These are phyloP conservation scores for Pangasianodon hypophthalmus DNA, from an alignment of 2,113 vertebrate species.

Conservation along the genomic window DNA sequence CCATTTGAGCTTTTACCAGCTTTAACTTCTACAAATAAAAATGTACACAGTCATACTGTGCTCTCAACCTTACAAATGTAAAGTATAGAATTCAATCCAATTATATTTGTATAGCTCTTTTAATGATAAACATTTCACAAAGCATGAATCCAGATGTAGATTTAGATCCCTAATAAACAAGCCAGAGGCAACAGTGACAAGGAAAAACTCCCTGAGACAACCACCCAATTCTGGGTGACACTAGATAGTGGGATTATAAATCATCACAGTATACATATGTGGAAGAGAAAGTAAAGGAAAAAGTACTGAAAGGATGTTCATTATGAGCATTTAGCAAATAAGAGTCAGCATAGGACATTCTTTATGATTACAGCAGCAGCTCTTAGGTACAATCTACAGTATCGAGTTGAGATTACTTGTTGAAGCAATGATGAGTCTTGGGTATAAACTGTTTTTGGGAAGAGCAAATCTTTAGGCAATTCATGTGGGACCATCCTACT, in stretches of 20 bases:
- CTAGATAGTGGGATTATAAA: not conserved
- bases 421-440: not conserved
- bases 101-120: not conserved
- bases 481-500: not conserved
- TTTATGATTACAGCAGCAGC: not conserved
- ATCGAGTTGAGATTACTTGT: not conserved
- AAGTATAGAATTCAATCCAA: not conserved
- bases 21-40: slow-evolving; percentile 1
- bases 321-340: not conserved
- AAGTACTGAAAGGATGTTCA: not conserved
- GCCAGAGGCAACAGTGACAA: not conserved
- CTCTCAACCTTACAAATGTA: not conserved
- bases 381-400: not conserved
- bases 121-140: not conserved
- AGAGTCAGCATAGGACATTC: not conserved
- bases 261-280: not conserved
- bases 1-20: not conserved
- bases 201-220: not conserved
- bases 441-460: not conserved
- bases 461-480: not conserved
- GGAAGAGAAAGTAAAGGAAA: not conserved
- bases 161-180: not conserved
- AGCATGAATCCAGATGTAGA: not conserved
- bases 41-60: not conserved
- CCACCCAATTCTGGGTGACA: not conserved